Conservation (phyloP, 2,888 invertebrate genomes). For the Stenolophus ochropezus region DNA sequence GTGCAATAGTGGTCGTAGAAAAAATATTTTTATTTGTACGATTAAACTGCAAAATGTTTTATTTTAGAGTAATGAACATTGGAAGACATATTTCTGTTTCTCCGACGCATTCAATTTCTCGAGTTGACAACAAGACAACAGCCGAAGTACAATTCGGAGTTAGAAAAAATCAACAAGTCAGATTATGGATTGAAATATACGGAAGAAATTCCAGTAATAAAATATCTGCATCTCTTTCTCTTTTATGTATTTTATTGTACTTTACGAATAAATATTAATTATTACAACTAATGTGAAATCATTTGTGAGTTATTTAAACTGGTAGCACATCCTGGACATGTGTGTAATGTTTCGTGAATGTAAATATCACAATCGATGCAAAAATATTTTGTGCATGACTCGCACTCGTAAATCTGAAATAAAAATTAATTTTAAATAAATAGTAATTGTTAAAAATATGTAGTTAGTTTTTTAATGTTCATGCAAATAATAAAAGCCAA, state of each 20-base stretch:
- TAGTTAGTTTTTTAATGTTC: no score
- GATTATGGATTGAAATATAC: constrained; percentile 34
- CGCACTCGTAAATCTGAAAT: constrained; percentile 87
- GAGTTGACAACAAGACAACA: not conserved
- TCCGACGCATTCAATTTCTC: not conserved
- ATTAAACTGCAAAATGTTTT: not conserved
- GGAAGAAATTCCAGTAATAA: constrained; percentile 11
- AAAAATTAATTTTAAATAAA: constrained; percentile 61
- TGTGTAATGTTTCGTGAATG: constrained; percentile 94
- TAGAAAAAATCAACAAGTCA: not conserved
- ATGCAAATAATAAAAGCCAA: not conserved
- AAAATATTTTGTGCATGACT: constrained; percentile 85
- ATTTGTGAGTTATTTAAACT: constrained; percentile 74
- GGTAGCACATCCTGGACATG: constrained; percentile 97
- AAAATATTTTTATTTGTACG: not conserved
- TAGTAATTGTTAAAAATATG: no score
- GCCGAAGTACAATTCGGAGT: not conserved
- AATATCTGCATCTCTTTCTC: not conserved
- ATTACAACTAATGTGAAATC: constrained; percentile 28
- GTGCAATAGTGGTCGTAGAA: not conserved
- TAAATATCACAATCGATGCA: constrained; percentile 98
- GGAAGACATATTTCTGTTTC: not conserved
- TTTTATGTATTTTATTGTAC: not conserved
- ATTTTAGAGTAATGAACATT: constrained; percentile 34
- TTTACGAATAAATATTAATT: not conserved